Base-by-base conservation (phyloP, 2,888 invertebrate species). In the Isotomurus palustris region DNA sequence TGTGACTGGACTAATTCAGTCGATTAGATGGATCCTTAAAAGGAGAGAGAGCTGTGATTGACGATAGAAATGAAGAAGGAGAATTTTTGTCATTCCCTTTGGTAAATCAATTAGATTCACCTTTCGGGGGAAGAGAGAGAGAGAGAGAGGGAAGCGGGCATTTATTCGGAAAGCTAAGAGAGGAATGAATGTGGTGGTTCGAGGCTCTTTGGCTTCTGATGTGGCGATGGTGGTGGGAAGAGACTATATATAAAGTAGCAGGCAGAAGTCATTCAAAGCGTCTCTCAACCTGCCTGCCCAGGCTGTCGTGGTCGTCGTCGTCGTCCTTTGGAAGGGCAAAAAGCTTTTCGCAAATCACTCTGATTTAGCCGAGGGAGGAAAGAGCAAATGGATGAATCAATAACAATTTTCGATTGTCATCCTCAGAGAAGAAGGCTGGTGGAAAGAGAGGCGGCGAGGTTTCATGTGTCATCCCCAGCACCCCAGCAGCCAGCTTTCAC, bases 351-450 rank as follows among this genome's bases (percentile, higher is more conserved):
- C 5, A 38, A 38, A 38, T 17, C 38, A 38, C 38, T 38, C 19
- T 38, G n/a, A 43, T 41, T 43, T 29, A 29, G 29, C 17, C 53
- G 36, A 19, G 19, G 21, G 25, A 4, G 10, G 27, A n/a, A 35
- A 49, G 49, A 49, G 27, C 49, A 49, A 38, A 50, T 60, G 54
- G 53, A 60, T 53, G 63, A 63, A 63, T 63, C 63, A 63, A 63
- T 59, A 63, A 63, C 63, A 60, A 60, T 60, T 57, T 60, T 53
- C 54, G 50, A 59, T 59, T 59, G 62, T 59, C 62, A 59, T 49
- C 19, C 48, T 17, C 35, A 32, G n/a, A n/a, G n/a, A n/a, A n/a
- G n/a, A n/a, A n/a, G n/a, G n/a, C n/a, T n/a, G n/a, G n/a, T n/a
- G n/a, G n/a, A n/a, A n/a, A n/a, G n/a, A n/a, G n/a, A n/a, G 49